Conservation (phyloP, 2,797 vertebrate species). For the Sciurus carolinensis region DNA sequence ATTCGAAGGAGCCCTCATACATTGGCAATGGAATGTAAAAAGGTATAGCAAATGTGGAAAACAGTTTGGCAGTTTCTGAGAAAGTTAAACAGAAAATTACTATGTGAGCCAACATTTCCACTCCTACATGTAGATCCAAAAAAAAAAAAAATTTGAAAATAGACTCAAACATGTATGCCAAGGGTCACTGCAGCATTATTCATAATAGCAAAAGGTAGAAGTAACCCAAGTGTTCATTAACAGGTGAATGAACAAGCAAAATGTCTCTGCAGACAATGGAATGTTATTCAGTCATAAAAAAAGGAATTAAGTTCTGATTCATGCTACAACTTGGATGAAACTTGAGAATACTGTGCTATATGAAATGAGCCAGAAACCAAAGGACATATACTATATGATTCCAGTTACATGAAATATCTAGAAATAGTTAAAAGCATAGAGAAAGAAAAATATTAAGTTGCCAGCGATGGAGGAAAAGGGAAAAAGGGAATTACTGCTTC, state of each 20-base stretch:
- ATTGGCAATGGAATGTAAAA: neutral
- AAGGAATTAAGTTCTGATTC: neutral
- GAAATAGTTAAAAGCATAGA: neutral
- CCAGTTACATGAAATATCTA: neutral
- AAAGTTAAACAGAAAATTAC: slow-evolving; percentile 12
- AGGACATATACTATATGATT: neutral
- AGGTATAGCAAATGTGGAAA: neutral
- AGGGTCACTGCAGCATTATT: neutral
- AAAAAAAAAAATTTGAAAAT: neutral
- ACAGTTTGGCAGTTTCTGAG: neutral
- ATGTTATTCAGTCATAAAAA: neutral
- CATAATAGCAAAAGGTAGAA: neutral
- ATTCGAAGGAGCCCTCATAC: neutral
- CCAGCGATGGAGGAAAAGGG: no score
- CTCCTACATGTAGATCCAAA: neutral
- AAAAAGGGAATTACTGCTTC: neutral
- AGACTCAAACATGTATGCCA: neutral
- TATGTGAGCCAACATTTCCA: neutral
- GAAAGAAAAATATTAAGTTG: neutral
- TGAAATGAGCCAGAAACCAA: slow-evolving; percentile 19
- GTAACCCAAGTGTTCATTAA: neutral
- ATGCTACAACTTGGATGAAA: neutral
- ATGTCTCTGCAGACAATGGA: neutral
- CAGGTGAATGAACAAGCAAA: neutral
- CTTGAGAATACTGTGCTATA: neutral